Base-by-base conservation (phyloP, 2,888 invertebrate genomes). In the Tricholauxania praeusta region DNA sequence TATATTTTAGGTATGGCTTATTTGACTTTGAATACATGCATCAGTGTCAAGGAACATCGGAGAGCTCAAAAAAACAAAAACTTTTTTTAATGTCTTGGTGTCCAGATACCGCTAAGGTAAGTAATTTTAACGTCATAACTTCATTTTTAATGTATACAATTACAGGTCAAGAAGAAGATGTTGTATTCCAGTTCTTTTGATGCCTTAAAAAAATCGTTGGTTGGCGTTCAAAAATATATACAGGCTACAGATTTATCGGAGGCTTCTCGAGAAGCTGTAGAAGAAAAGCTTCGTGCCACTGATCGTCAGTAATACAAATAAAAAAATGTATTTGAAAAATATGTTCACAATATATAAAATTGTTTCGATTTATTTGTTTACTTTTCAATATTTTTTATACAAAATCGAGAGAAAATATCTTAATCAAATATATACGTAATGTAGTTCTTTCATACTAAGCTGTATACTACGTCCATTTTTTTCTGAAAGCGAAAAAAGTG, bases 1-100 rank as follows among this genome's bases (percentile, higher is more conserved):
- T 59, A n/a, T 68, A 72, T 86, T 87, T 52, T 86, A 91, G 91
- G 88, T 99, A 99, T 89, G 98, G 98, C 78, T 92, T 97, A 70
- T 99, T 96, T 89, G 99, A 99, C 89, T 98, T 98, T 87, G 97
- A 98, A 89, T 99, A 98, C 89, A 96, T 96, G 90, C 96, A 97
- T 89, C 96, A 96, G 89, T 96, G 96, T 88, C 97, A 97, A 89
- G 97, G 97, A 87, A 97, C 97, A 84, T 96, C 97, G 80, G 97
- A 96, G 90, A 95, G 95, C 85, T 95, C 96, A 88, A 97, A 97
- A 92, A 97, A 97, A 93, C 97, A 98, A 89, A 98, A 98, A 89
- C 90, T 98, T 82, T 96, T 98, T 92, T 93, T 98, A 87, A 96
- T 98, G 95, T 96, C 96, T 87, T 97, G 97, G 97, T 97, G 98